Conservation (phyloP, 2,797 vertebrate species). For the Pempheris klunzingeri region DNA sequence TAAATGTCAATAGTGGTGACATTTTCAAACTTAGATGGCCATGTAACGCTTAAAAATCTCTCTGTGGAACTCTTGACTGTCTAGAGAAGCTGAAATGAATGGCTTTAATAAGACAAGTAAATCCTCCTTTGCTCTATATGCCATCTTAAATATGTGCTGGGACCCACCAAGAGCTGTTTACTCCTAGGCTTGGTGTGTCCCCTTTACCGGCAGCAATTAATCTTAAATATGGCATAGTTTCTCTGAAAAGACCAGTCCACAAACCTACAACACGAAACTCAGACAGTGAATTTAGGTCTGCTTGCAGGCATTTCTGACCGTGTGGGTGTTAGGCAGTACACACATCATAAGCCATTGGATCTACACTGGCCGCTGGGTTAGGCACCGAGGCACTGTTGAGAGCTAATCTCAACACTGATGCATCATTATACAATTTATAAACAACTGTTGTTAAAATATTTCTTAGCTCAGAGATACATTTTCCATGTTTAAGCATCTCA, state of each 20-base stretch:
- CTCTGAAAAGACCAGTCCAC: conserved; percentile 27
- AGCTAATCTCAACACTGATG: conserved; percentile 13
- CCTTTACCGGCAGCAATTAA: conserved; percentile 62
- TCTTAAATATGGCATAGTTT: conserved; percentile 38
- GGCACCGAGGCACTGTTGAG: neutral
- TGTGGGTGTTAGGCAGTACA: conserved; percentile 25
- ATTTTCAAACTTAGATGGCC: conserved; percentile 37
- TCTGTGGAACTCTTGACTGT: conserved; percentile 60
- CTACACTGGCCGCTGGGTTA: conserved; percentile 7
- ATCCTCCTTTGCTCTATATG: conserved; percentile 61
- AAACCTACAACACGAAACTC: conserved; percentile 35
- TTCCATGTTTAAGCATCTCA: neutral
- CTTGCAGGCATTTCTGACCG: conserved; percentile 29
- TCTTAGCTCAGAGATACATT: neutral
- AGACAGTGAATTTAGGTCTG: conserved; percentile 26
- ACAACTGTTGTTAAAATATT: conserved; percentile 11
- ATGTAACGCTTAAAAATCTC: conserved; percentile 50
- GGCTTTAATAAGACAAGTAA: conserved; percentile 76
- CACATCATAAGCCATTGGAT: conserved; percentile 37
- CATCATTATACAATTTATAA: conserved; percentile 4
- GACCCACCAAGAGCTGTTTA: conserved; percentile 55
- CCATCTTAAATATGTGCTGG: conserved; percentile 69
- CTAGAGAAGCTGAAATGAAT: conserved; percentile 64
- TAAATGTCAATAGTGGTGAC: conserved; percentile 21
- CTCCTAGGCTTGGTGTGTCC: conserved; percentile 47